Base-by-base conservation (phyloP, 2,113 vertebrate species). In the Pantherophis guttatus region DNA sequence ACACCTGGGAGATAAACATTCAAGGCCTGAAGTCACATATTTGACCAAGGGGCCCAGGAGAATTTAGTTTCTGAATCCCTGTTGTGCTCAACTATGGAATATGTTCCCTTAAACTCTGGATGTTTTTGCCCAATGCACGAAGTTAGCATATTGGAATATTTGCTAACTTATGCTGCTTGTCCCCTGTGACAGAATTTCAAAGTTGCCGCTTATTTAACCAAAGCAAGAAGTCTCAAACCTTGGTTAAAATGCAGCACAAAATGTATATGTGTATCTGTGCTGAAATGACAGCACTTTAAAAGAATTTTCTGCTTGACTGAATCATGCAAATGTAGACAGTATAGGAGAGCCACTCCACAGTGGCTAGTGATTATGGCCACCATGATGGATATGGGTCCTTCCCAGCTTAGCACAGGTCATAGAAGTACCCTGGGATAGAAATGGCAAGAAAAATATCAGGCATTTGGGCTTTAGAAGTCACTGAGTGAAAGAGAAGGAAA, bases 1-100 rank as follows among this genome's bases (percentile, higher is more conserved):
- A 91, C 93, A 94, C 85, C 93, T 94, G 57, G 91, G 93, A 94
- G 93, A 58, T 93, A 44, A 90, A 91, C 0, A 6, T 58, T 87
- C 89, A 86, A 90, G 90, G 92, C 91, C 91, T 95, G 90, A 55
- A 65, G 8, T 39, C 75, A 87, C 50, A 96, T 87, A 87, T 93
- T 90, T 90, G 57, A 87, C 5, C 75, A 90, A 87, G 52, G 57
- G 55, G 55, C 15, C 70, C 62, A 88, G 24, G 2, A 87, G 85
- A n/a, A 39, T 93, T 94, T 92, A 94, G n/a, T n/a, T 65, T 15
- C 21, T 52, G 21, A 90, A 92, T 94, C 90, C 10, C 23, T 87
- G 48, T 33, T 88, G 86, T 7, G 8, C 29, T 54, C 58, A 54
- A 48, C 48, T 24, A 87, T 23, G 26, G 44, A 87, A 53, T 19